A percentile compares a stretch with the other conserved stretches of the same genome.
These are phyloP conservation scores for Cybosia mesomella DNA, from an alignment of 2,888 invertebrate species.

Conservation along the genomic window DNA sequence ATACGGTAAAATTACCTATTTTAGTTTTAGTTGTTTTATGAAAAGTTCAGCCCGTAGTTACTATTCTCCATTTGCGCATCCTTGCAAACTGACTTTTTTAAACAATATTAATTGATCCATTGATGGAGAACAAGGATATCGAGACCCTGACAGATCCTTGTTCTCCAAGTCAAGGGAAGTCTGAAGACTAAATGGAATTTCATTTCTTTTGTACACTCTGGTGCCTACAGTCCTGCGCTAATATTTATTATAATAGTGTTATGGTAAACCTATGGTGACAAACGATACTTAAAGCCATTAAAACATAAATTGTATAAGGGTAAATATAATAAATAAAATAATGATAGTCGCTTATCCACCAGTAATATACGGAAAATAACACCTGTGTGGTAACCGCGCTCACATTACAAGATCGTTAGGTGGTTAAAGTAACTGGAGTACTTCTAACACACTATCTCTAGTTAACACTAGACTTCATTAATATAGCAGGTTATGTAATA, in stretches of 20 bases:
- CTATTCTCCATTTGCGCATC: too few relatives aligned
- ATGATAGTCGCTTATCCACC: not conserved
- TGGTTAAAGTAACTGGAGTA: constrained; percentile 4
- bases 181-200: not conserved
- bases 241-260: not conserved
- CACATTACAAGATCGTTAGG: constrained; percentile 46
- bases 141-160: not conserved
- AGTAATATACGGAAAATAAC: constrained; percentile 25
- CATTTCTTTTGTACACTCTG: not conserved
- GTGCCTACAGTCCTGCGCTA: not conserved
- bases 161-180: not conserved
- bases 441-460: not conserved
- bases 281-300: not conserved
- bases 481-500: not conserved
- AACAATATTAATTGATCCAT: too few relatives aligned
- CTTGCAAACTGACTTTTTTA: too few relatives aligned
- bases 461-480: not conserved
- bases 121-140: too few relatives aligned
- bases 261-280: not conserved
- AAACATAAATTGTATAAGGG: not conserved
- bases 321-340: not conserved
- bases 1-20: not conserved
- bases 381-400: constrained; percentile 32
- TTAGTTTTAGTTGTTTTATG: not conserved
- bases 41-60: too few relatives aligned